These are phyloP conservation scores for Isichthys henryi DNA, from an alignment of 2,113 vertebrate species.

Conservation along the genomic window DNA sequence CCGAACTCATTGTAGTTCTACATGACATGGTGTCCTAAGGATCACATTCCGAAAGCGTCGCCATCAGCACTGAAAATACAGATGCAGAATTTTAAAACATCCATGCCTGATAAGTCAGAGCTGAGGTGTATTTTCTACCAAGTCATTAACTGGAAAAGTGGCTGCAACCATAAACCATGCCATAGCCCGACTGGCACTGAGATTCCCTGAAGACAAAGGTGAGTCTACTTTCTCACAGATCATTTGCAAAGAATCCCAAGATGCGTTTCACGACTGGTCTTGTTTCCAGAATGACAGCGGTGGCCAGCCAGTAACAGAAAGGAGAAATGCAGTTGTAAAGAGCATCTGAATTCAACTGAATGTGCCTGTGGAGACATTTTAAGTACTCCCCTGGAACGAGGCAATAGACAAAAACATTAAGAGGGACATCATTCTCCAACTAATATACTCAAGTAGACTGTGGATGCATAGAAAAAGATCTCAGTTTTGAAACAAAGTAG, in stretches of 20 bases:
- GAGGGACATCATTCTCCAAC: not conserved
- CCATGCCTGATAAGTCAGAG: not conserved
- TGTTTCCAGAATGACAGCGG: not conserved
- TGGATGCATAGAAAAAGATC: not conserved
- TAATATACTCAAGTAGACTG: not conserved
- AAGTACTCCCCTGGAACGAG: not conserved
- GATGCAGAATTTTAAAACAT: not conserved
- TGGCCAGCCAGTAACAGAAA: not conserved
- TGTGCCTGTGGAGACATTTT: not conserved
- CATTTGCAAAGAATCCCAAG: not conserved
- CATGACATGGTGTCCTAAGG: not conserved
- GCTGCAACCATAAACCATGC: not conserved
- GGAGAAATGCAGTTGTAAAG: not conserved
- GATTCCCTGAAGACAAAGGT: not conserved
- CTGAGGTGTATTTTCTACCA: not conserved
- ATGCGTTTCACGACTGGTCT: not conserved
- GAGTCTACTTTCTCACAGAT: not conserved
- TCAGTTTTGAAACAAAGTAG: not conserved
- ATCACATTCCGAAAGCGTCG: not conserved
- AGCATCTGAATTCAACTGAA: not conserved
- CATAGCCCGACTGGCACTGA: not conserved
- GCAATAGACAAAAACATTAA: not conserved
- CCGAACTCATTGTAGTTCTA: not conserved
- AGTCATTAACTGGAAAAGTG: not conserved
- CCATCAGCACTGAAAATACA: not conserved